phyloP scores from a whole-genome alignment of 92 coral and sea anemone species.

The Epizoanthus rinbou region DNA sequence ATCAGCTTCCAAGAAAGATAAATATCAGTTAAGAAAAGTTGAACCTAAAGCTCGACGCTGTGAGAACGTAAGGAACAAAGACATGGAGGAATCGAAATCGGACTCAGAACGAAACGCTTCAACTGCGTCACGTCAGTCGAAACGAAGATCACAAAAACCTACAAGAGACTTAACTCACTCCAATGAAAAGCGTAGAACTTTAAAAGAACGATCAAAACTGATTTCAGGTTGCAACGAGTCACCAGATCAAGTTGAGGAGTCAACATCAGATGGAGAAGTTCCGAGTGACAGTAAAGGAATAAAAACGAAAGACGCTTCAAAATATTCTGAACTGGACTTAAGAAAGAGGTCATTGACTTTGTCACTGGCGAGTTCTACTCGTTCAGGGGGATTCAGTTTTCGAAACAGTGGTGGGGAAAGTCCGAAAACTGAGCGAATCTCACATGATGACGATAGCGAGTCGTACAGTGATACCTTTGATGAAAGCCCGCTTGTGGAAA shows the following conservation, averaged over 20 bases:
- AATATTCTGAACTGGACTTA: constrained; percentile 79
- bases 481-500: constrained; percentile 86
- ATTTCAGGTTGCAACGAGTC: constrained; percentile 35
- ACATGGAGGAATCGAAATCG: constrained; percentile 25
- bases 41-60: constrained; percentile 15
- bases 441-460: constrained; percentile 90
- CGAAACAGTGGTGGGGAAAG: constrained; percentile 73
- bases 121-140: constrained; percentile 29
- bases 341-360: constrained; percentile 81
- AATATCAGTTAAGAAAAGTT: constrained; percentile 23
- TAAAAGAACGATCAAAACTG: constrained; percentile 20
- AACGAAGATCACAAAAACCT: constrained; percentile 28
- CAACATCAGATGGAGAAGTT: constrained; percentile 65
- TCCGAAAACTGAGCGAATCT: constrained; percentile 67
- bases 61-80: constrained; percentile 21
- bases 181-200: constrained; percentile 30
- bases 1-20: constrained; percentile 39
- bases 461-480: constrained; percentile 85
- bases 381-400: constrained; percentile 49
- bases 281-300: constrained; percentile 50
- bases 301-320: constrained; percentile 52
- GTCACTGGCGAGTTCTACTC: constrained; percentile 66
- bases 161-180: constrained; percentile 20
- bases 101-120: constrained; percentile 25
- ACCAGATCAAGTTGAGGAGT: constrained; percentile 69